Conservation (phyloP, 1,140 invertebrate genomes). For the Leptinotarsa undecemlineata region DNA sequence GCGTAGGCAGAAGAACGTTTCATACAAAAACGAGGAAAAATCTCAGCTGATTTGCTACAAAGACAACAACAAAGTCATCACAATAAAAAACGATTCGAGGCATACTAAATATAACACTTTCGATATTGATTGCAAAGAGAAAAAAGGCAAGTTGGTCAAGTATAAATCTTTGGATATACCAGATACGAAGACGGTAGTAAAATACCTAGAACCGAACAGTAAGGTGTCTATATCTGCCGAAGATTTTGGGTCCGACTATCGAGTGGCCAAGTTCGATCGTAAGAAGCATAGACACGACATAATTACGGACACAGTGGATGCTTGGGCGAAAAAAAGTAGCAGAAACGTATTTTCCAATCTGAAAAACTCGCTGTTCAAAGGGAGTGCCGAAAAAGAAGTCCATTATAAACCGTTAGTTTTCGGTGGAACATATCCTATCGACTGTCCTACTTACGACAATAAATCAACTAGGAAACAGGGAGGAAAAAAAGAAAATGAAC, state of each 20-base stretch:
- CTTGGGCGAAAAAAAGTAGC: slow-evolving; percentile 57
- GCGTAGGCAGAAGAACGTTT: slow-evolving; percentile 36
- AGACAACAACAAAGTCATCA: slow-evolving; percentile 46
- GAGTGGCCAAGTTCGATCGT: slow-evolving; percentile 40
- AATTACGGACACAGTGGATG: slow-evolving; percentile 65
- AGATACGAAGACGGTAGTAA: slow-evolving; percentile 42
- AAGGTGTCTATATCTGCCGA: slow-evolving; percentile 50
- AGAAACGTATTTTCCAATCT: slow-evolving; percentile 52
- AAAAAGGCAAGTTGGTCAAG: slow-evolving; percentile 48
- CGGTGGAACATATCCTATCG: slow-evolving; percentile 81
- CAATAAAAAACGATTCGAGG: slow-evolving; percentile 48
- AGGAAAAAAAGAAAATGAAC: background rate
- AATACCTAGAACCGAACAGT: slow-evolving; percentile 45
- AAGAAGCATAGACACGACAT: slow-evolving; percentile 57
- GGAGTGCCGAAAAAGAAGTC: slow-evolving; percentile 42
- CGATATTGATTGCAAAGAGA: slow-evolving; percentile 45
- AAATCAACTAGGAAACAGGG: slow-evolving; percentile 17
- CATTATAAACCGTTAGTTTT: slow-evolving; percentile 71
- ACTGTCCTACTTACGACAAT: slow-evolving; percentile 59
- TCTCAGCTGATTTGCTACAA: slow-evolving; percentile 51
- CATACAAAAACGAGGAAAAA: slow-evolving; percentile 49
- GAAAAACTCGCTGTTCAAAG: slow-evolving; percentile 50
- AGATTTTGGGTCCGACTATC: slow-evolving; percentile 47
- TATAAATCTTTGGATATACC: slow-evolving; percentile 52
- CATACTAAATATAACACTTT: slow-evolving; percentile 52